Evolutionary conservation across 2,113 vertebrate species (phyloP), one percentile per base, ranked within the genome.

Genomic region (Picathartes gymnocephalus): DNA sequence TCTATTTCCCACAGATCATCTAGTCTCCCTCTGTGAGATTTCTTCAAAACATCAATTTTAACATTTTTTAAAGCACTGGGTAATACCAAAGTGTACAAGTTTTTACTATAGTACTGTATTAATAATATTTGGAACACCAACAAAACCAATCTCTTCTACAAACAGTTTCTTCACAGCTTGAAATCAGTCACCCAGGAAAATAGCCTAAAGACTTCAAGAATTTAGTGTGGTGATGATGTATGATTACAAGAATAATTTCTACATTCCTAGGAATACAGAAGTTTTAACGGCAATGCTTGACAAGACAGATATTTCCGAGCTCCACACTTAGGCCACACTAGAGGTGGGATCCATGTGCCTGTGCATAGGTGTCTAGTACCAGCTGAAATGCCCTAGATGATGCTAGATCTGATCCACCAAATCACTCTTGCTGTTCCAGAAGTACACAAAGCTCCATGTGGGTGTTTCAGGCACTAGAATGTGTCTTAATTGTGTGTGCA

Each of bases 41-140:
- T 81, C 92, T 96, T 81, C 64, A 93, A 90, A 96, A 92, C 33
- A 94, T n/a, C 76, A 27, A 68, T 81, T 95, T 91, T 61, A 74
- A 88, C 7, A 0, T 83, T 90, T 73, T 91, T 90, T 62, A 31
- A 78, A 94, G 68, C 53, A 64, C 5, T 74, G 37, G 60, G 57
- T 68, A 93, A 70, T 86, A 88, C 64, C 71, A 93, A 90, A 93
- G 81, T 48, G 44, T 65, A 53, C n/a, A 56, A 61, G 31, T 60
- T 64, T 91, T 88, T 77, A 40, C 35, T 47, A 5, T 37, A 90
- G 39, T 25, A 81, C 39, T 74, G 20, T 53, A 88, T 80, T 44
- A 92, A 74, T 30, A 72, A 54, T 74, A 78, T 79, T 87, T 93
- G 27, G 71, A 95, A 70, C 42, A 77, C 25, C 48, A 94, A 76